Percentiles rank a stretch among this genome's conserved stretches.
Conservation (phyloP, 2,888 invertebrate genomes). For the Cotesia congregata region DNA sequence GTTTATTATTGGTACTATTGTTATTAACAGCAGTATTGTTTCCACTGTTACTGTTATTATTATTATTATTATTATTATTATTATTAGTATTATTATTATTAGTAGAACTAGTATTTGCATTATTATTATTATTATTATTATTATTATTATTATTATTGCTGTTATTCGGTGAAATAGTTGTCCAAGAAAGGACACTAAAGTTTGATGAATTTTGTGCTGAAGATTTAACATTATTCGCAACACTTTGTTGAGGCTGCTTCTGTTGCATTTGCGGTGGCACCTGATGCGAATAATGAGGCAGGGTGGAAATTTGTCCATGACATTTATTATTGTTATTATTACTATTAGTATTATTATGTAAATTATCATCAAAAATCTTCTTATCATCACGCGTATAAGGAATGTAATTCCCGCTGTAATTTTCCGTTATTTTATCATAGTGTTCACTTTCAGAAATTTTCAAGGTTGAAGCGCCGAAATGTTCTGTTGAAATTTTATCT, state of each 20-base stretch:
- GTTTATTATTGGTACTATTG: constrained; percentile 25
- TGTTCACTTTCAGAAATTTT: not conserved
- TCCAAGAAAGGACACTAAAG: constrained; percentile 69
- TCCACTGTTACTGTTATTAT: constrained; percentile 47
- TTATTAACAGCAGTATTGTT: constrained; percentile 9
- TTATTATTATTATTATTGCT: constrained; percentile 46
- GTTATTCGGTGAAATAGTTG: constrained; percentile 63
- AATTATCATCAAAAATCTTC: constrained; percentile 41
- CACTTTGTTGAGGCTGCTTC: constrained; percentile 52
- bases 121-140: constrained; percentile 18
- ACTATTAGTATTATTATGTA: constrained; percentile 40
- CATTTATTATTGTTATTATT: constrained; percentile 33
- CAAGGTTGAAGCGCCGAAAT: not conserved
- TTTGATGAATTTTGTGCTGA: constrained; percentile 66
- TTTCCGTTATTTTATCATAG: constrained; percentile 53
- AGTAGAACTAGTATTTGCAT: constrained; percentile 41
- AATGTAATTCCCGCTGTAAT: constrained; percentile 54
- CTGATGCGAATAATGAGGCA: constrained; percentile 45
- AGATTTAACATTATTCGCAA: constrained; percentile 58
- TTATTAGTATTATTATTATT: constrained; percentile 25
- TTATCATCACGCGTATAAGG: constrained; percentile 59
- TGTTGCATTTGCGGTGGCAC: constrained; percentile 38
- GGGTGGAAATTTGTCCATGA: constrained; percentile 46
- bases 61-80: constrained; percentile 39
- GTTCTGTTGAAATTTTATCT: not conserved